Evolutionary conservation across 2,113 vertebrate species (phyloP).

Genomic region (Ceyx margarethae): DNA sequence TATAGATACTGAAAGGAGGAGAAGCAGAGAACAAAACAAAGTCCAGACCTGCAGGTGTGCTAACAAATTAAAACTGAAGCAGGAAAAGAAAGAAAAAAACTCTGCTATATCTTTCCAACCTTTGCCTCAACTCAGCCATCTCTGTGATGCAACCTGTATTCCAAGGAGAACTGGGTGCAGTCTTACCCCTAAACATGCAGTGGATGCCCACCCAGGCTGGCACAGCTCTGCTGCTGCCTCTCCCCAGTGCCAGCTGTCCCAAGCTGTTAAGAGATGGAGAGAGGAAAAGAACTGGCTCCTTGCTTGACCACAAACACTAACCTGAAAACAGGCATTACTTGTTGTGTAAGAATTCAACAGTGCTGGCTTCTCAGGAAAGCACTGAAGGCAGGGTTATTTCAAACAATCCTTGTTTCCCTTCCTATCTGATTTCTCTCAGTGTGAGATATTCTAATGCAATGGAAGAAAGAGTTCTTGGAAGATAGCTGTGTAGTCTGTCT

Average conservation of each 20-base stretch:
- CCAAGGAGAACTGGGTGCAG: not conserved
- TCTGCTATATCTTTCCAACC: slow-evolving; percentile 8
- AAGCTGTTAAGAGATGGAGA: not conserved
- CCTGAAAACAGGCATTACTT: not conserved
- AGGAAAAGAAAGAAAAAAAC: not conserved
- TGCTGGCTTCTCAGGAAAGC: not conserved
- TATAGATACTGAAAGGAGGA: not conserved
- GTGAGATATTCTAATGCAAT: not conserved
- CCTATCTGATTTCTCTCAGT: not conserved
- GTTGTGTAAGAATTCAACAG: not conserved
- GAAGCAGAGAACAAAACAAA: slow-evolving; percentile 30
- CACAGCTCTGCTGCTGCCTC: not conserved
- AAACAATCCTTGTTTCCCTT: not conserved
- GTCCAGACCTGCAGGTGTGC: slow-evolving; percentile 49
- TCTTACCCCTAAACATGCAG: not conserved
- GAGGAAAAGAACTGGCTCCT: not conserved
- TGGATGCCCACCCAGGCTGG: not conserved
- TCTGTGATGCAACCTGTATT: not conserved
- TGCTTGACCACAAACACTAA: not conserved
- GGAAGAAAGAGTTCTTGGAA: not conserved
- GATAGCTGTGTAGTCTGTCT: accelerated
- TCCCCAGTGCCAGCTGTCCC: not conserved
- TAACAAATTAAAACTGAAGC: slow-evolving; percentile 15
- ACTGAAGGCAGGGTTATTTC: not conserved
- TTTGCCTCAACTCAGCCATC: slow-evolving; percentile 12